phyloP scores from a whole-genome alignment of 2,113 vertebrate species.

The Pelvicachromis taeniatus region DNA sequence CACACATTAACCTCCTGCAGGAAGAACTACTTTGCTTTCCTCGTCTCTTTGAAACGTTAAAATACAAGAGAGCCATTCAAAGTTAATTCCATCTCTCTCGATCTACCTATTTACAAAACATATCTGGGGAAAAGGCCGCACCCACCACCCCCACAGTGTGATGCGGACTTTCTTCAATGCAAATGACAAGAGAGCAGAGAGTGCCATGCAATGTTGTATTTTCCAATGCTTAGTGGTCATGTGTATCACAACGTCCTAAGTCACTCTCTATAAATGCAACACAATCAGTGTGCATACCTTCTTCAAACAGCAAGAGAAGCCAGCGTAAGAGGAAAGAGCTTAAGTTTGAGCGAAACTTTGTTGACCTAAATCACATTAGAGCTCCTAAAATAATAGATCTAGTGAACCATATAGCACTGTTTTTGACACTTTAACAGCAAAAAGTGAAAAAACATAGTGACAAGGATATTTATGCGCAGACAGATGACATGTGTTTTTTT shows the following conservation, averaged over 20 bases:
- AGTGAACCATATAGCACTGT: neutral
- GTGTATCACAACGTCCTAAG: neutral
- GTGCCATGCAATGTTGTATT: neutral
- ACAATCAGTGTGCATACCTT: neutral
- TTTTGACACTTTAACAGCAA: neutral
- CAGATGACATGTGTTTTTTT: neutral
- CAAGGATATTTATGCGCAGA: neutral
- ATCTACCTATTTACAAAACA: slow-evolving; percentile 8
- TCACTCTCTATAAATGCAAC: neutral
- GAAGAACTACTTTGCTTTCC: slow-evolving; percentile 33
- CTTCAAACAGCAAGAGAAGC: neutral
- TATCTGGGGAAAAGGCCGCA: neutral
- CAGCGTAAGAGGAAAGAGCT: neutral
- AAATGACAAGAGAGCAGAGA: neutral
- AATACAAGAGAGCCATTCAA: slow-evolving; percentile 25
- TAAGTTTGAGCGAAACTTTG: neutral
- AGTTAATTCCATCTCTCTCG: slow-evolving; percentile 6
- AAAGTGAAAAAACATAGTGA: neutral
- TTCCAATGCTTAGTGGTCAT: neutral
- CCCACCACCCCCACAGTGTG: neutral
- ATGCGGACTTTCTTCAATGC: neutral
- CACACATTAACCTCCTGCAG: slow-evolving; percentile 61
- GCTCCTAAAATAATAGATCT: neutral
- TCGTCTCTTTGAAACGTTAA: slow-evolving; percentile 21
- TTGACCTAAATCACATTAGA: neutral